Percentiles rank a stretch among this genome's conserved stretches.
phyloP scores from a whole-genome alignment of 1,140 invertebrate genomes.

The Zaprionus ghesquierei region DNA sequence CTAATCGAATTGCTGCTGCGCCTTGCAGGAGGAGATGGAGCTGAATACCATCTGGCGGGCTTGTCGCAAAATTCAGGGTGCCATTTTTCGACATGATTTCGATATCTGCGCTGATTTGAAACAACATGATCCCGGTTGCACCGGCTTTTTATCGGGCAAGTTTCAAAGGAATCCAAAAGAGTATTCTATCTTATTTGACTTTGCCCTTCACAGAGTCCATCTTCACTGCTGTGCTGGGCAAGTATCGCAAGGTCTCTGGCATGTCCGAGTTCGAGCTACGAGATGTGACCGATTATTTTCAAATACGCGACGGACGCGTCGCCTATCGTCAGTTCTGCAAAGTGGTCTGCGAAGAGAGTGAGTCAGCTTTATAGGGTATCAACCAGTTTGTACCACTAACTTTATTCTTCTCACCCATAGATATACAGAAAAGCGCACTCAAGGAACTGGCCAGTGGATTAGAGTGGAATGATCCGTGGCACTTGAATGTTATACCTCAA shows the following conservation, averaged over 20 bases:
- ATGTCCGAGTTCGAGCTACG: constrained; percentile 87
- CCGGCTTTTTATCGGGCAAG: constrained; percentile 87
- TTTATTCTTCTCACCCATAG: neutral
- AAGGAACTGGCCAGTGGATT: constrained; percentile 83
- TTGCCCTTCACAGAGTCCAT: constrained; percentile 85
- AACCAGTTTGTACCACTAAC: too few species aligned
- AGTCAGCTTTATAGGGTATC: too few species aligned
- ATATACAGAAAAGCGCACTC: constrained; percentile 82
- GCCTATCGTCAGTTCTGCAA: constrained; percentile 88
- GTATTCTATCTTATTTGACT: constrained; percentile 43
- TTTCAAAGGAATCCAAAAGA: constrained; percentile 33
- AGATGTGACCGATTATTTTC: constrained; percentile 89
- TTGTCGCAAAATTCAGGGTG: constrained; percentile 89
- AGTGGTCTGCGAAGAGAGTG: constrained; percentile 86
- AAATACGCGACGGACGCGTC: constrained; percentile 88
- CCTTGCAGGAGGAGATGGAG: constrained; percentile 62
- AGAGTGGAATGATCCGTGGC: constrained; percentile 86
- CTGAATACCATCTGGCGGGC: constrained; percentile 87
- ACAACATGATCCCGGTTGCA: constrained; percentile 86
- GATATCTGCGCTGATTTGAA: constrained; percentile 88
- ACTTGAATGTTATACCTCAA: constrained; percentile 85
- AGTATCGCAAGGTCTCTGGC: constrained; percentile 86
- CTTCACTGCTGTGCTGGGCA: constrained; percentile 87
- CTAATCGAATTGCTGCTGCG: neutral
- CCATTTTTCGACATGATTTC: constrained; percentile 87